Percentiles rank a stretch among this genome's conserved stretches.
Evolutionary conservation across 2,797 vertebrate species (phyloP).

Genomic region (Anolis apletophallus): DNA sequence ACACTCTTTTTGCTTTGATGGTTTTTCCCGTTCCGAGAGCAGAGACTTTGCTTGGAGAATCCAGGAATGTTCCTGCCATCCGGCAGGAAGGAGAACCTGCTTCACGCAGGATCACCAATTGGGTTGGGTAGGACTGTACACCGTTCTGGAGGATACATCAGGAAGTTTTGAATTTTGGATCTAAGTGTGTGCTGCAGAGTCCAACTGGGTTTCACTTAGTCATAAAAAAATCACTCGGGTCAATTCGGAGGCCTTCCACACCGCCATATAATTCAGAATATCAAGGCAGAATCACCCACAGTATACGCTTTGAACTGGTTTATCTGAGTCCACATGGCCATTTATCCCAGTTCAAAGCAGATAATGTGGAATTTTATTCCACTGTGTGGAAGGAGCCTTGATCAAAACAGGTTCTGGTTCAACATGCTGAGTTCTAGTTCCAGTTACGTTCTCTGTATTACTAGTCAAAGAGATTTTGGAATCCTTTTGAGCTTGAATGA

Average conservation of each 20-base stretch:
- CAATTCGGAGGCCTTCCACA: background rate
- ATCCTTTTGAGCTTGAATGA: no score
- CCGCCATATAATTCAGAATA: no score
- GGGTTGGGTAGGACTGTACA: background rate
- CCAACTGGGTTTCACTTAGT: no score
- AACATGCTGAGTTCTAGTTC: background rate
- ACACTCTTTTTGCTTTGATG: background rate
- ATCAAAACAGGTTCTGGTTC: background rate
- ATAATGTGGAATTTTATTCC: no score
- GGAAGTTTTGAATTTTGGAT: background rate
- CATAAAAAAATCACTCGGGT: background rate
- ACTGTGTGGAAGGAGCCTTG: no score
- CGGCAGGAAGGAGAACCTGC: background rate
- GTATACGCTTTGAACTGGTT: no score
- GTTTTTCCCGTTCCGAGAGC: background rate
- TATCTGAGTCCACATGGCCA: no score
- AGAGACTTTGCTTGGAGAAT: background rate
- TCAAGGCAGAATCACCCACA: no score
- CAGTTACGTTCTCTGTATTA: background rate
- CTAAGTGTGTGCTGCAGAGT: background rate
- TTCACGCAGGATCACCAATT: background rate
- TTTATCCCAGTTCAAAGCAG: no score
- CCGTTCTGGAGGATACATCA: background rate
- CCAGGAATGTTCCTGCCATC: no score
- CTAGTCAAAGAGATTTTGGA: no score